Evolutionary conservation across 2,797 vertebrate genomes (phyloP).

Genomic region (Falco biarmicus): DNA sequence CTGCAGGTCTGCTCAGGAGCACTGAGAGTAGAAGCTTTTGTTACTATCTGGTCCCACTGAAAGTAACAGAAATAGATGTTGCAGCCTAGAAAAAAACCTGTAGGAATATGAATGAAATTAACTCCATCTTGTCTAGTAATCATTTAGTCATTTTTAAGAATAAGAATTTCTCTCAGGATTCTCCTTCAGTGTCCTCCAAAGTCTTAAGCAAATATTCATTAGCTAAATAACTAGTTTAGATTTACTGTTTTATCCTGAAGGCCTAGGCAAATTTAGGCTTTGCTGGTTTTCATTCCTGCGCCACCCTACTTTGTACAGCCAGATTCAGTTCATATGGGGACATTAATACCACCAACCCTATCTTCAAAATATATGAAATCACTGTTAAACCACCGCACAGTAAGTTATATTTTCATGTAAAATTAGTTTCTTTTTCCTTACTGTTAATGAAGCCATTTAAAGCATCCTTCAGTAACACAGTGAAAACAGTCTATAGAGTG

Average conservation of each 20-base stretch:
- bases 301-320: neutral
- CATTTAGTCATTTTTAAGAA: neutral
- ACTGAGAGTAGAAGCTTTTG: neutral
- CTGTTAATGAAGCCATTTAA: neutral
- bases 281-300: accelerated
- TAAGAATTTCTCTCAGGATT: neutral
- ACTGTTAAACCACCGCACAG: neutral
- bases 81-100: neutral
- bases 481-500: neutral
- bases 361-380: neutral
- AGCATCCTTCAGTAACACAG: neutral
- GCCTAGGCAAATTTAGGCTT: neutral
- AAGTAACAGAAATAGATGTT: neutral
- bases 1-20: neutral
- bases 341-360: neutral
- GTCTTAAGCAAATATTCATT: neutral
- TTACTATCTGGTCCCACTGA: neutral
- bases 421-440: neutral
- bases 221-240: neutral
- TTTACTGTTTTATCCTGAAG: neutral
- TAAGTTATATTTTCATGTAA: neutral
- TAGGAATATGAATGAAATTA: neutral
- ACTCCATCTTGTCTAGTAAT: neutral
- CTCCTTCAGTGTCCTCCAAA: neutral
- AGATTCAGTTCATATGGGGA: neutral